phyloP scores from a whole-genome alignment of 2,113 vertebrate species.

The Urocynchramus pylzowi region DNA sequence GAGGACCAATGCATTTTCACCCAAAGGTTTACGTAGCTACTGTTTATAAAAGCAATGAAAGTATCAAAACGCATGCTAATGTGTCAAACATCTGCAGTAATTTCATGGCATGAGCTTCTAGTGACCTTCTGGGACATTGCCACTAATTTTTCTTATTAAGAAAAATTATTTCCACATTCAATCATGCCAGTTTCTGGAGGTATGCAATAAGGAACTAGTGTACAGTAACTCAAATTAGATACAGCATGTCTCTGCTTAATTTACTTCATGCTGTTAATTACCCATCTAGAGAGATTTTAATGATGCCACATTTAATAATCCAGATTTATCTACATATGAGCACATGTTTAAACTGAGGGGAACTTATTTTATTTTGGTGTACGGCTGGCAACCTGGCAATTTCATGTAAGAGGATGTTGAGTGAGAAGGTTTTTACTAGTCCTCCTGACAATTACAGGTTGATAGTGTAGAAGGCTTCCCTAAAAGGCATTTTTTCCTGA shows the following conservation, averaged over 20 bases:
- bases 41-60: not conserved
- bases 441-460: not conserved
- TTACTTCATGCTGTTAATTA: constrained; percentile 64
- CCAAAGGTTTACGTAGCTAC: not conserved
- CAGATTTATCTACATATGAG: not conserved
- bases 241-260: constrained; percentile 32
- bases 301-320: constrained; percentile 44
- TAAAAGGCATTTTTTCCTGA: not conserved
- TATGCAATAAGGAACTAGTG: not conserved
- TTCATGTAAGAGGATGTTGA: not conserved
- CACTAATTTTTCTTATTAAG: constrained; percentile 7
- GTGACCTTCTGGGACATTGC: not conserved
- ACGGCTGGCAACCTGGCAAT: not conserved
- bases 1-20: not conserved
- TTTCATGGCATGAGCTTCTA: constrained; percentile 11
- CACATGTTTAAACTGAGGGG: not conserved
- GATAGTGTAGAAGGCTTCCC: not conserved
- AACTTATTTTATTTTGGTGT: not conserved
- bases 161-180: constrained; percentile 2
- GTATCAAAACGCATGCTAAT: not conserved
- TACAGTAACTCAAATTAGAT: constrained; percentile 39
- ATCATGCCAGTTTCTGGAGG: not conserved
- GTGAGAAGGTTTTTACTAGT: not conserved
- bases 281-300: constrained; percentile 47
- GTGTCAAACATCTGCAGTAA: not conserved